phyloP scores from a whole-genome alignment of 2,888 invertebrate species.

The Melanargia galathea region DNA sequence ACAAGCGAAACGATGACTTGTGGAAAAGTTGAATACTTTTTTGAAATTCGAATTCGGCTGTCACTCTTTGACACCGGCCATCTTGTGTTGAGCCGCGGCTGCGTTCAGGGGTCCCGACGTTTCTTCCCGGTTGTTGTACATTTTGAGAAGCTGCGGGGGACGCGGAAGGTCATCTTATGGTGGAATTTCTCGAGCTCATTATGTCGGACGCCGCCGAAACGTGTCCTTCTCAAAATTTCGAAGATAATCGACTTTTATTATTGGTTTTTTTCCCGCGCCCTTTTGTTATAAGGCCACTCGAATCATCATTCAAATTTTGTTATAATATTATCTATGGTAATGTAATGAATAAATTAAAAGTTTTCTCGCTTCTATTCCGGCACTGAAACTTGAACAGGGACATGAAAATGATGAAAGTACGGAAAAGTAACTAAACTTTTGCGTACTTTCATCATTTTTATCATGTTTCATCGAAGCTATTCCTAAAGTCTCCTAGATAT shows the following conservation, averaged over 20 bases:
- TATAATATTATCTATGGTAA: constrained; percentile 3
- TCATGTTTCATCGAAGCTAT: too few species aligned
- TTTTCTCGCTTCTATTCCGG: neutral
- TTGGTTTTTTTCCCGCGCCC: constrained; percentile 37
- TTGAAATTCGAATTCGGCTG: constrained; percentile 67
- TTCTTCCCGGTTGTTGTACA: neutral
- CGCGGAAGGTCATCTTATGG: constrained; percentile 40
- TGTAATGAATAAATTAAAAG: constrained; percentile 38
- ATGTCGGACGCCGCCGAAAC: constrained; percentile 54
- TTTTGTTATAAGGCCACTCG: constrained; percentile 30
- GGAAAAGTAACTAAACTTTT: too few species aligned
- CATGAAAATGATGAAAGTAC: neutral
- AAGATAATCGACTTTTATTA: constrained; percentile 47
- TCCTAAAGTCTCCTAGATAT: too few species aligned
- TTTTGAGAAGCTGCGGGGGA: neutral
- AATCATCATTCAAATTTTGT: constrained; percentile 40
- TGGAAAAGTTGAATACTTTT: constrained; percentile 62
- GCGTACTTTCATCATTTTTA: too few species aligned
- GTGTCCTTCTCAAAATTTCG: constrained; percentile 63
- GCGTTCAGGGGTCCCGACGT: neutral
- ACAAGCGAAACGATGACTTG: constrained; percentile 69
- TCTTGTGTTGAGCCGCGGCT: constrained; percentile 43
- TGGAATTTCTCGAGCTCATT: constrained; percentile 56
- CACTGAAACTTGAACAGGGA: neutral
- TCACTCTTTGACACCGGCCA: constrained; percentile 55